Percentiles rank a stretch among this genome's conserved stretches.
Conservation (phyloP, 92 coral and sea anemone species). For the Meandrina meandrites region DNA sequence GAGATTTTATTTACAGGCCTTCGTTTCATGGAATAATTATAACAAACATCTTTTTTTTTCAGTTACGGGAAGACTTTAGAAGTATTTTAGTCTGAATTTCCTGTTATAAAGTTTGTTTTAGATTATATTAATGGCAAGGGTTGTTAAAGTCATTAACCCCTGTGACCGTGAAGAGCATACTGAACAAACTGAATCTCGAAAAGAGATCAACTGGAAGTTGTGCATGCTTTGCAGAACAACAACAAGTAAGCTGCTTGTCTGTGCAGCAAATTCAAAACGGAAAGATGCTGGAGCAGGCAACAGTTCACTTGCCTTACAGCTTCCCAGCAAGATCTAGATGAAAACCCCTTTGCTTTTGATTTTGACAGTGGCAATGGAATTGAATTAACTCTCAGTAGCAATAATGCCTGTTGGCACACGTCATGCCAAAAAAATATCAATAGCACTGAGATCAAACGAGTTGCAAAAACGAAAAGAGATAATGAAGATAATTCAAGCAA, state of each 20-base stretch:
- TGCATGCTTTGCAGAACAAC: conserved; percentile 2
- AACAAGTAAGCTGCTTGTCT: conserved; percentile 47
- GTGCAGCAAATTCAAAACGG: conserved; percentile 52
- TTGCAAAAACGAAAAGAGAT: conserved; percentile 28
- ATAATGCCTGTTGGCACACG: conserved; percentile 54
- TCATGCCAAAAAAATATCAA: conserved; percentile 35
- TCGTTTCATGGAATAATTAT: conserved; percentile 24
- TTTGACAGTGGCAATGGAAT: conserved; percentile 49
- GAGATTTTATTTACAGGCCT: conserved; percentile 23
- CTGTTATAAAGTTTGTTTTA: conserved; percentile 15
- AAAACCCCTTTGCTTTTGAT: conserved; percentile 18
- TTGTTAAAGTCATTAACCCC: conserved; percentile 28
- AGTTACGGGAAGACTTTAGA: not conserved
- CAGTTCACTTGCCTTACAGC: conserved; percentile 23
- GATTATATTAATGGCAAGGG: conserved; percentile 40
- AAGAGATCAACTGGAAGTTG: conserved; percentile 21
- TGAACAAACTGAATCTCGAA: conserved; percentile 24
- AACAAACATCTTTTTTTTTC: not conserved
- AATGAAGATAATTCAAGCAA: conserved; percentile 25
- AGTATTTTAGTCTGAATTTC: not conserved
- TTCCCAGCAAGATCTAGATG: conserved; percentile 37
- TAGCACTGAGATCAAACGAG: conserved; percentile 48
- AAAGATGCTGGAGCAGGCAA: conserved; percentile 54
- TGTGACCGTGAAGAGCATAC: conserved; percentile 21
- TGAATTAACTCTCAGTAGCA: conserved; percentile 7